These are phyloP conservation scores for Pavo muticus DNA, from an alignment of 2,113 vertebrate species.

Conservation along the genomic window DNA sequence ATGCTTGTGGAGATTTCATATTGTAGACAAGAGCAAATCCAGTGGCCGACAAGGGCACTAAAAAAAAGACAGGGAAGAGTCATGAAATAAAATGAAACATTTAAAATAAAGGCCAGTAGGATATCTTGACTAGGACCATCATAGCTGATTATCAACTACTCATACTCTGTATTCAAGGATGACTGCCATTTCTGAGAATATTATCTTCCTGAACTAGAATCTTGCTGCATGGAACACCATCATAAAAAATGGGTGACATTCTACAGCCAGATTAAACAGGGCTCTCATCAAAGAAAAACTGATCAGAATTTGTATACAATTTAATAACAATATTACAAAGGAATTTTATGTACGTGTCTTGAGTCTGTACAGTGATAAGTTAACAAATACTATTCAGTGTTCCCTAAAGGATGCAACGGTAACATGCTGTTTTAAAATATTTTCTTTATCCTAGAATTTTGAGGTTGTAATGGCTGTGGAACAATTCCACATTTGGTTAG, in stretches of 20 bases:
- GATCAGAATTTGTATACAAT: neutral
- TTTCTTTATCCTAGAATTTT: neutral
- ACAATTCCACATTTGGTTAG: neutral
- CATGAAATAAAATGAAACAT: neutral
- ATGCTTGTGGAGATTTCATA: slow-evolving; percentile 11
- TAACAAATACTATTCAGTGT: neutral
- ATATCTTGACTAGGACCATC: neutral
- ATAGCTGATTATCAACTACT: neutral
- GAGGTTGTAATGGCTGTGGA: neutral
- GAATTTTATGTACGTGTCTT: neutral
- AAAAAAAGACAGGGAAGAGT: neutral
- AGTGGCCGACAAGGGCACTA: neutral
- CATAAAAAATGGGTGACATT: neutral
- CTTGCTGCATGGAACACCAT: neutral
- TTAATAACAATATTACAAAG: neutral
- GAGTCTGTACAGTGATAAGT: neutral
- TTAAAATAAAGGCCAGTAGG: neutral
- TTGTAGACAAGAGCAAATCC: neutral
- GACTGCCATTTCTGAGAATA: neutral
- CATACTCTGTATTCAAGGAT: neutral
- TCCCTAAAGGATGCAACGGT: neutral
- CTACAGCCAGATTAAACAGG: neutral
- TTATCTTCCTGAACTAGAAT: neutral
- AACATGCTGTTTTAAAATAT: neutral
- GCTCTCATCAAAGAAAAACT: neutral